Evolutionary conservation across 2,113 vertebrate species (phyloP).

Genomic region (Festucalex cinctus): DNA sequence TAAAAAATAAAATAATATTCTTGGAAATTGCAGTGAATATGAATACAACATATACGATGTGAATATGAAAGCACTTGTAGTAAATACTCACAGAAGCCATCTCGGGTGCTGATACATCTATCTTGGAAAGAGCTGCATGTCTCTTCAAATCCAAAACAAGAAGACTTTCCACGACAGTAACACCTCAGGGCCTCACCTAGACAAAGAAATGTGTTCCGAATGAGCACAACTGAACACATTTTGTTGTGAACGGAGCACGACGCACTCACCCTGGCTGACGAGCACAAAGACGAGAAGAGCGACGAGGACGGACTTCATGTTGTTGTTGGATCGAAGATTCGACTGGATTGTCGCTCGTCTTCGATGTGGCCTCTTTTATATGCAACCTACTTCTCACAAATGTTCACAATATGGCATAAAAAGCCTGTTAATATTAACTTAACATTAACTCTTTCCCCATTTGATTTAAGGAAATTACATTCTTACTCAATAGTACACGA

Average conservation of each 20-base stretch:
- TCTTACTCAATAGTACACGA: no score
- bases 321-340: neutral
- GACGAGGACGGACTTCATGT: constrained; percentile 5
- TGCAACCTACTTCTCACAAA: no score
- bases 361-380: neutral
- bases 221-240: neutral
- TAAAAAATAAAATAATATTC: no score
- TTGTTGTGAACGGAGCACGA: neutral
- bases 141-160: neutral
- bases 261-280: neutral
- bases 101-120: no score
- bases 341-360: neutral
- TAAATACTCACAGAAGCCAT: no score
- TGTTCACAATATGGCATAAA: no score
- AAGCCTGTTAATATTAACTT: no score
- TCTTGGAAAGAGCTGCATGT: neutral
- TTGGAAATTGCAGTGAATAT: no score
- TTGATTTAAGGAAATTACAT: no score
- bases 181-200: neutral
- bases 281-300: neutral
- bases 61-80: no score
- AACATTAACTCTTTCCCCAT: no score
- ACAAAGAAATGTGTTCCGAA: neutral
- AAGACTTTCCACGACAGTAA: neutral
- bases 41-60: no score